Evolutionary conservation across 2,113 vertebrate species (phyloP).

Genomic region (Syngnathus scovelli): DNA sequence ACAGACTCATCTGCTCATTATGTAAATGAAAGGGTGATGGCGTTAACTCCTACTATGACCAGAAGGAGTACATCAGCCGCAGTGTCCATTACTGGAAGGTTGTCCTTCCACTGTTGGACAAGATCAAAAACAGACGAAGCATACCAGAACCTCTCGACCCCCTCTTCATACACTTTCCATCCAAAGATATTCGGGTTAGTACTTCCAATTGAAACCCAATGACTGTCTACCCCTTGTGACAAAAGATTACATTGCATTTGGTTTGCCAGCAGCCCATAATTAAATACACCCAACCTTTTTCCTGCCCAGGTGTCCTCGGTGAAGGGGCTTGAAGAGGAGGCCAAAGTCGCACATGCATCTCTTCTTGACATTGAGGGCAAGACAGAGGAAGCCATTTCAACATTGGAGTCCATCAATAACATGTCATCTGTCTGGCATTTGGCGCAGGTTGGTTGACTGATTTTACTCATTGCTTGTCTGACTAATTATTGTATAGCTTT

Average conservation of each 20-base stretch:
- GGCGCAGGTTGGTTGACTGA: conserved; percentile 73
- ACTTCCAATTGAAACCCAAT: not conserved
- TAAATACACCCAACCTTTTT: not conserved
- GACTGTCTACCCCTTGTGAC: not conserved
- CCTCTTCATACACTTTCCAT: conserved; percentile 88
- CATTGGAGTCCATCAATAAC: conserved; percentile 85
- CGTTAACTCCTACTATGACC: conserved; percentile 90
- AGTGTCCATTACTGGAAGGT: conserved; percentile 94
- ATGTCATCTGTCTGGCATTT: conserved; percentile 88
- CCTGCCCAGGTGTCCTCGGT: conserved; percentile 74
- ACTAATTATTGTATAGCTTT: not conserved
- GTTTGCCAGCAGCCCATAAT: not conserved
- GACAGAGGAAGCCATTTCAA: conserved; percentile 83
- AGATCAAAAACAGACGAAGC: conserved; percentile 77
- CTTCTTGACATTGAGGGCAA: conserved; percentile 89
- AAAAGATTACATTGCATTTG: not conserved
- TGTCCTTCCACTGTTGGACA: conserved; percentile 81
- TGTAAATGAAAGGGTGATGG: conserved; percentile 70
- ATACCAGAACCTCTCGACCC: conserved; percentile 90
- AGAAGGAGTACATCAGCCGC: conserved; percentile 88
- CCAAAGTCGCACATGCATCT: conserved; percentile 77
- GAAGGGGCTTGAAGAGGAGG: conserved; percentile 80
- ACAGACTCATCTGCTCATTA: not conserved
- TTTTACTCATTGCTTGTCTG: not conserved
- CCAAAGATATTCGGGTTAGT: conserved; percentile 85